Evolutionary conservation across 2,797 vertebrate species (phyloP).

Genomic region (Leuciscus waleckii): DNA sequence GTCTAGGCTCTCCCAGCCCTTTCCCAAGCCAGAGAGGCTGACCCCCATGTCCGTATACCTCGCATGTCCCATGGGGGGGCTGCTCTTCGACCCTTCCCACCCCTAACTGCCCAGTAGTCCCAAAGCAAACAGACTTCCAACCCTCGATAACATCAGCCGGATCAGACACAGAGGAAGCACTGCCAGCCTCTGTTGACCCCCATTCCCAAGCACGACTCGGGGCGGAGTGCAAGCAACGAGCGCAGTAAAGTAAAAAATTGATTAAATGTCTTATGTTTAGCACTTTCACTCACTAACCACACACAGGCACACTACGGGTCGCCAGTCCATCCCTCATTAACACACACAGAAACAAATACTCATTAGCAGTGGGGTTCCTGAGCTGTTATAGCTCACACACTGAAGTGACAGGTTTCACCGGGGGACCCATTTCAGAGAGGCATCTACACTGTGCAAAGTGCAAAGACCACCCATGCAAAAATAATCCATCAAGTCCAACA

Average conservation of each 20-base stretch:
- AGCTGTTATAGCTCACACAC: slow-evolving; percentile 47
- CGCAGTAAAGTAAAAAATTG: slow-evolving; percentile 20
- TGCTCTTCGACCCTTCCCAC: slow-evolving; percentile 72
- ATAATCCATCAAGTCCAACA: slow-evolving; percentile 30
- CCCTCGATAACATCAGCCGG: slow-evolving; percentile 73
- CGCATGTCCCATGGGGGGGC: slow-evolving; percentile 66
- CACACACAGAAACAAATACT: slow-evolving; percentile 47
- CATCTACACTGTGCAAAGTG: slow-evolving; percentile 30
- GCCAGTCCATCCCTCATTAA: slow-evolving; percentile 33
- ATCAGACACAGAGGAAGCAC: slow-evolving; percentile 60
- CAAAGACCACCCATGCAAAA: slow-evolving; percentile 40
- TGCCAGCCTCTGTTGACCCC: slow-evolving; percentile 62
- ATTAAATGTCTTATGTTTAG: neutral
- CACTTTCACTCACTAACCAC: slow-evolving; percentile 13
- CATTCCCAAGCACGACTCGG: slow-evolving; percentile 64
- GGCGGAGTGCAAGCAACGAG: slow-evolving; percentile 12
- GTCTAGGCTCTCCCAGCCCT: slow-evolving; percentile 65
- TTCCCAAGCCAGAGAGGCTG: slow-evolving; percentile 78
- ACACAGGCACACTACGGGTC: slow-evolving; percentile 36
- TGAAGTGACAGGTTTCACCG: slow-evolving; percentile 22
- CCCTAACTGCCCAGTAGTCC: slow-evolving; percentile 65
- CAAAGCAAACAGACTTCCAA: slow-evolving; percentile 73
- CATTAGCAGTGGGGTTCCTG: slow-evolving; percentile 44
- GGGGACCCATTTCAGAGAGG: slow-evolving; percentile 27
- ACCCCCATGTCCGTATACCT: slow-evolving; percentile 76